phyloP scores from a whole-genome alignment of 2,113 vertebrate species.

The Candoia aspera region DNA sequence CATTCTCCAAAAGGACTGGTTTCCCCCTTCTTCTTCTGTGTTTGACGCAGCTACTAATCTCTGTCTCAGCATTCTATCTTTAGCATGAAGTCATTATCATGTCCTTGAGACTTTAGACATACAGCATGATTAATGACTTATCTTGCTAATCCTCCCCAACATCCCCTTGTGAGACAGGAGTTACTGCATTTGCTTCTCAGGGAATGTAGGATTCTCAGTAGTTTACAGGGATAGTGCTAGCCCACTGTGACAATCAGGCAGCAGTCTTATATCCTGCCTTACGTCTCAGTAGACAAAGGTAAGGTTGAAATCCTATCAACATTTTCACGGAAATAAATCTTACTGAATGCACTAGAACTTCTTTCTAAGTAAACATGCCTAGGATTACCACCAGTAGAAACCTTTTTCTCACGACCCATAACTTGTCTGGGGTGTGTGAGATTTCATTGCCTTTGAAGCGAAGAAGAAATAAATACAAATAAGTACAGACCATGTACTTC shows the following conservation, averaged over 20 bases:
- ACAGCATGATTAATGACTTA: constrained; percentile 10
- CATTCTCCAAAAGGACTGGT: background rate
- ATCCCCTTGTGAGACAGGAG: background rate
- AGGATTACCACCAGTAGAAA: background rate
- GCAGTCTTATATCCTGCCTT: background rate
- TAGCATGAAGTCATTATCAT: constrained; percentile 25
- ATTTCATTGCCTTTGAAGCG: background rate
- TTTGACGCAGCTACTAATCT: background rate
- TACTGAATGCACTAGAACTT: background rate
- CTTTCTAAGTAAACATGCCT: background rate
- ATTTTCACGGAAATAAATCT: background rate
- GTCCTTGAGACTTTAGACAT: constrained; percentile 3
- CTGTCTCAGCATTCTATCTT: constrained; percentile 13
- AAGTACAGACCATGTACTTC: background rate
- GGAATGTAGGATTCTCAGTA: background rate
- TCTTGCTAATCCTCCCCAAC: constrained; percentile 18
- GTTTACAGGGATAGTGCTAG: background rate
- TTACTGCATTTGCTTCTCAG: background rate
- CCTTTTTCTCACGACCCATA: too few species aligned
- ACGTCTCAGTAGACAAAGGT: background rate
- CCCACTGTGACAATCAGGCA: background rate
- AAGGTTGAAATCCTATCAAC: background rate
- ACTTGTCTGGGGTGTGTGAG: background rate
- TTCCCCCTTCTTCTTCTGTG: background rate
- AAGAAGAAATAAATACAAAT: background rate